A percentile compares a stretch with the other conserved stretches of the same genome.
phyloP scores from a whole-genome alignment of 2,888 invertebrate genomes.

The Charanyca ferruginea region DNA sequence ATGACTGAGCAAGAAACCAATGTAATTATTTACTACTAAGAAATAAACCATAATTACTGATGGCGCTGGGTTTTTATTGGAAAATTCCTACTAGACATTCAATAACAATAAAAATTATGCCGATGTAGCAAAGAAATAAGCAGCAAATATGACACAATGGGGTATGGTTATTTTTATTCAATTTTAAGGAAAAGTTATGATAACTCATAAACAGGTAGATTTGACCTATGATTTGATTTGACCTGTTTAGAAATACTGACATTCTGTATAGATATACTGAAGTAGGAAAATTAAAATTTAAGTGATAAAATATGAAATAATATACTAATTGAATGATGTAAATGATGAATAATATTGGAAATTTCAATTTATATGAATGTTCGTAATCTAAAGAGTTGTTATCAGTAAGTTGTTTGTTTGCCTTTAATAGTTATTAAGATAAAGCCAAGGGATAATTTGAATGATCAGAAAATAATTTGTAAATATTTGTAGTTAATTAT shows the following conservation, averaged over 20 bases:
- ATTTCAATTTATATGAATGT: conserved; percentile 39
- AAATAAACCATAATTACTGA: conserved; percentile 53
- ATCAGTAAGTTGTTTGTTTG: conserved; percentile 51
- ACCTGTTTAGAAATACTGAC: neutral
- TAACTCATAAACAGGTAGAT: too few species aligned
- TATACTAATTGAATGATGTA: conserved; percentile 14
- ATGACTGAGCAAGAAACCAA: conserved; percentile 58
- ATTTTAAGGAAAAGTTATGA: too few species aligned
- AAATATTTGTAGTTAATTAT: conserved; percentile 57
- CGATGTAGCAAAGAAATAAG: neutral
- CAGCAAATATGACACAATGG: neutral
- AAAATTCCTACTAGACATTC: conserved; percentile 49
- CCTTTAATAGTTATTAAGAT: conserved; percentile 45
- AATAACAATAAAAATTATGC: conserved; percentile 27
- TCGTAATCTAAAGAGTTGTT: conserved; percentile 40
- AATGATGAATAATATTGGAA: conserved; percentile 39
- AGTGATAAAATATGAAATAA: neutral
- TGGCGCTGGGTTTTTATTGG: conserved; percentile 53
- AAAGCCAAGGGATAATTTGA: conserved; percentile 31
- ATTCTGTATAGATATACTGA: too few species aligned
- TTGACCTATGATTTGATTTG: too few species aligned
- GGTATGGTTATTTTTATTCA: neutral
- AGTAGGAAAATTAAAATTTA: neutral
- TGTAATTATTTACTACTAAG: conserved; percentile 53
- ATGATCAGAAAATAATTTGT: conserved; percentile 48